Evolutionary conservation across 2,888 invertebrate species (phyloP).

Genomic region (Drosophila acutilabella): DNA sequence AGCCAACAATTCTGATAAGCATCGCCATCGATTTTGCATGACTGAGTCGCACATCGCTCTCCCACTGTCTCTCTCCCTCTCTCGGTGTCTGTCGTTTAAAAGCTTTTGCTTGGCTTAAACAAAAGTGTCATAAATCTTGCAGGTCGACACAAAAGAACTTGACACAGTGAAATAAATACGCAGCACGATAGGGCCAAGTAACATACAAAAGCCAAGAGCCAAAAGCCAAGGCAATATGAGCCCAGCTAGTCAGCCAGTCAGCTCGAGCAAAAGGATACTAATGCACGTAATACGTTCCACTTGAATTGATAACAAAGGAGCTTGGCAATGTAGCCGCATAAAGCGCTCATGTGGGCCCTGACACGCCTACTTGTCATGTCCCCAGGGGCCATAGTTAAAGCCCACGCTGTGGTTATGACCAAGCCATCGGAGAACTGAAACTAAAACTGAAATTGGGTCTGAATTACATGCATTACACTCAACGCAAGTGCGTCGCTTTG

Average conservation of each 20-base stretch:
- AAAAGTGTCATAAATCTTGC: conserved; percentile 82
- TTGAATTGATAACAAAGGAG: conserved; percentile 73
- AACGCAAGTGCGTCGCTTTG: conserved; percentile 48
- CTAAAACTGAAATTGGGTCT: neutral
- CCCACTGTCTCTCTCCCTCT: neutral
- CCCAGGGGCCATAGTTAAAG: conserved; percentile 36
- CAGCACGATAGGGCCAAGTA: conserved; percentile 33
- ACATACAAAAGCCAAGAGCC: conserved; percentile 28
- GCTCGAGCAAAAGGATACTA: conserved; percentile 68
- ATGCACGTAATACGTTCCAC: conserved; percentile 81
- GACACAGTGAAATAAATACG: conserved; percentile 73
- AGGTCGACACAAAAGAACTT: conserved; percentile 74
- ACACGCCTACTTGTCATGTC: conserved; percentile 21
- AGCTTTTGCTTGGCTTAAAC: conserved; percentile 68
- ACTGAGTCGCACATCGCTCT: conserved; percentile 6
- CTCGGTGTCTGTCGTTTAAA: conserved; percentile 53
- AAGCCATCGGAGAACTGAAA: conserved; percentile 17
- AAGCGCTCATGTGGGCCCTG: conserved; percentile 49
- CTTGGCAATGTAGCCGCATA: conserved; percentile 26
- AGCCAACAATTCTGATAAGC: conserved; percentile 71
- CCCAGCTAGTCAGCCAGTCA: conserved; percentile 15
- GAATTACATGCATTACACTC: conserved; percentile 2
- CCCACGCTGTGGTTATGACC: conserved; percentile 37
- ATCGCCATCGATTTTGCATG: conserved; percentile 81
- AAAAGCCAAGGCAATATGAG: conserved; percentile 8